These are phyloP conservation scores for Zaprionus gabonicus DNA, from an alignment of 1,140 invertebrate species.

Conservation along the genomic window DNA sequence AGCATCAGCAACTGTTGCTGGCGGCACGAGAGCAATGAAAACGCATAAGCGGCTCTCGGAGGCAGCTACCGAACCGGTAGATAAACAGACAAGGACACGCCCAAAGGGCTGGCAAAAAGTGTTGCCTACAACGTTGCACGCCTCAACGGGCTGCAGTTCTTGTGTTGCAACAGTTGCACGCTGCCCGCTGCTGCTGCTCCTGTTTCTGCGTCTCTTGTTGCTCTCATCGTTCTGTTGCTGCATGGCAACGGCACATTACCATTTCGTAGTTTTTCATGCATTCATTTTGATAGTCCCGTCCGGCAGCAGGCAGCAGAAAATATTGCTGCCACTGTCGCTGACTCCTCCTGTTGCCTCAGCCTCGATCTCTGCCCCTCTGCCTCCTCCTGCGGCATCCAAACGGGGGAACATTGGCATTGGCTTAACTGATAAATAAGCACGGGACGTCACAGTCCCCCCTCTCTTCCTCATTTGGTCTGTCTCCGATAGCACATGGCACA, in stretches of 20 bases:
- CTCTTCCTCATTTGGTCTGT: slow-evolving; percentile 27
- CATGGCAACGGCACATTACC: slow-evolving; percentile 73
- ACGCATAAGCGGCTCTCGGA: slow-evolving; percentile 59
- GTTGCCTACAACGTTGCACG: slow-evolving; percentile 57
- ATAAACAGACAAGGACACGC: slow-evolving; percentile 63
- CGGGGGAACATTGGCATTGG: slow-evolving; percentile 40
- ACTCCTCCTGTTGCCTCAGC: background rate
- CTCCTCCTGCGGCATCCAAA: slow-evolving; percentile 6
- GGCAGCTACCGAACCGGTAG: slow-evolving; percentile 44
- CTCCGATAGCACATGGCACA: slow-evolving; percentile 45
- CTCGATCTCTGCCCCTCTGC: background rate
- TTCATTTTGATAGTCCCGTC: slow-evolving; percentile 67
- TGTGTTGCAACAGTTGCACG: slow-evolving; percentile 7
- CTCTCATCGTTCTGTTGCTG: slow-evolving; percentile 21
- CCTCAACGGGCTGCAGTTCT: slow-evolving; percentile 46
- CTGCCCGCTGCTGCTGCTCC: too few species aligned
- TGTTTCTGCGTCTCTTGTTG: too few species aligned
- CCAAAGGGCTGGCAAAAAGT: slow-evolving; percentile 49
- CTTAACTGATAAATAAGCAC: slow-evolving; percentile 66
- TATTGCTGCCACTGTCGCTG: slow-evolving; percentile 36
- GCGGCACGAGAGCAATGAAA: slow-evolving; percentile 55
- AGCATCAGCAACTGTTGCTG: slow-evolving; percentile 31
- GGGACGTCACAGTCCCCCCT: slow-evolving; percentile 29
- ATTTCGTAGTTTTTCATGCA: slow-evolving; percentile 77
- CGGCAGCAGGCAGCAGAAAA: slow-evolving; percentile 54